These are phyloP conservation scores for Casuarius casuarius DNA, from an alignment of 2,113 vertebrate species.

Conservation along the genomic window DNA sequence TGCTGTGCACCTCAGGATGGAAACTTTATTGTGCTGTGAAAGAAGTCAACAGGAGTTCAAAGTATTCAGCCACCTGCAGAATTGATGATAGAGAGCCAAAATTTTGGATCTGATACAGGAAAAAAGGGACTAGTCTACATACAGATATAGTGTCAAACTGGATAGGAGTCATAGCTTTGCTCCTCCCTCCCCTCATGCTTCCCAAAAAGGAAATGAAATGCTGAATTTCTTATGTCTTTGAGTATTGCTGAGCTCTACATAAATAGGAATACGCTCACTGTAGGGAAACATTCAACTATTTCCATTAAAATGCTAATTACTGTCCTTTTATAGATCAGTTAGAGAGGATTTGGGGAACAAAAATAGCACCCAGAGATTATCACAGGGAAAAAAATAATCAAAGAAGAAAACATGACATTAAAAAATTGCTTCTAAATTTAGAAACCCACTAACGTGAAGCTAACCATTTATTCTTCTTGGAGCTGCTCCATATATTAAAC, in stretches of 20 bases:
- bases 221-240: constrained; percentile 44
- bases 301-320: constrained; percentile 67
- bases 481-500: constrained; percentile 65
- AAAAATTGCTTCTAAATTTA: constrained; percentile 54
- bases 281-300: constrained; percentile 50
- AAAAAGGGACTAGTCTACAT: constrained; percentile 5
- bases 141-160: neutral
- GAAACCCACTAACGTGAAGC: constrained; percentile 11
- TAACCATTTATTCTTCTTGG: constrained; percentile 62
- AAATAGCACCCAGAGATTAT: constrained; percentile 50
- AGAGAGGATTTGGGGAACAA: constrained; percentile 38
- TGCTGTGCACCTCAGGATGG: constrained; percentile 42
- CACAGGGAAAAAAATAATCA: constrained; percentile 1
- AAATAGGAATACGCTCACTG: constrained; percentile 26
- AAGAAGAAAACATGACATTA: constrained; percentile 36
- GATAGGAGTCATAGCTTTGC: neutral
- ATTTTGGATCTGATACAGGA: constrained; percentile 15
- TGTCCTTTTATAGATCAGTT: constrained; percentile 32
- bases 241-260: constrained; percentile 49
- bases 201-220: fast-evolving
- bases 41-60: constrained; percentile 56
- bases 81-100: constrained; percentile 37
- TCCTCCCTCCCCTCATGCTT: neutral
- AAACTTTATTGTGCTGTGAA: constrained; percentile 45
- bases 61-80: constrained; percentile 60